A percentile compares a stretch with the other conserved stretches of the same genome.
Evolutionary conservation across 2,888 invertebrate species (phyloP).

Genomic region (Sarcophaga carnaria): DNA sequence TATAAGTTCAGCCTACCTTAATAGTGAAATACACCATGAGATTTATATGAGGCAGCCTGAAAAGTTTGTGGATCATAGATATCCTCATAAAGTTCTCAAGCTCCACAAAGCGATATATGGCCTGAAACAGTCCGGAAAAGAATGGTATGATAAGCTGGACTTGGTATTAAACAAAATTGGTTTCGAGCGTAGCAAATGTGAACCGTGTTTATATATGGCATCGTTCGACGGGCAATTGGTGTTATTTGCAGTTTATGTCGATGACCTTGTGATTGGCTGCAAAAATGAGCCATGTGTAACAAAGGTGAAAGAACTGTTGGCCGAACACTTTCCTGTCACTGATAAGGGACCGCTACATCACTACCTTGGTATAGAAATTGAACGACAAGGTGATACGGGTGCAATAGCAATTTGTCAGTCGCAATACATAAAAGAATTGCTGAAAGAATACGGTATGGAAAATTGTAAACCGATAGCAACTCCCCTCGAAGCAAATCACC

Average conservation of each 20-base stretch:
- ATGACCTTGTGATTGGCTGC: slow-evolving; percentile 22
- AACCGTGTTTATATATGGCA: background rate
- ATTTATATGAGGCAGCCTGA: too few relatives aligned
- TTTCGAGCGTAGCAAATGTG: too few relatives aligned
- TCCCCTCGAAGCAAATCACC: slow-evolving; percentile 52
- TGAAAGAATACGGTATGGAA: slow-evolving; percentile 10
- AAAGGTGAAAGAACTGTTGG: background rate
- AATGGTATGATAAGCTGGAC: background rate
- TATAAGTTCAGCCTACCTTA: too few relatives aligned
- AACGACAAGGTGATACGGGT: background rate
- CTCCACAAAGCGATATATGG: background rate
- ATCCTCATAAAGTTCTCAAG: background rate
- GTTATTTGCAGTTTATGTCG: slow-evolving; percentile 11
- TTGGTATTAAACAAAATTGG: too few relatives aligned
- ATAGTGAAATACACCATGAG: too few relatives aligned
- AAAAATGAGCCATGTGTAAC: background rate
- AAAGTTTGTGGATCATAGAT: too few relatives aligned
- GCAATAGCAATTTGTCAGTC: background rate
- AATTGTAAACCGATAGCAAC: slow-evolving; percentile 7
- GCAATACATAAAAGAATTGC: slow-evolving; percentile 13
- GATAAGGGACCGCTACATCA: background rate
- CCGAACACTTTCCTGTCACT: background rate
- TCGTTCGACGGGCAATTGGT: background rate
- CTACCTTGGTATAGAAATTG: background rate
- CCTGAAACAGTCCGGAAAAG: background rate